These are phyloP conservation scores for Lasioglossum malachurum DNA, from an alignment of 2,888 invertebrate species.

Conservation along the genomic window DNA sequence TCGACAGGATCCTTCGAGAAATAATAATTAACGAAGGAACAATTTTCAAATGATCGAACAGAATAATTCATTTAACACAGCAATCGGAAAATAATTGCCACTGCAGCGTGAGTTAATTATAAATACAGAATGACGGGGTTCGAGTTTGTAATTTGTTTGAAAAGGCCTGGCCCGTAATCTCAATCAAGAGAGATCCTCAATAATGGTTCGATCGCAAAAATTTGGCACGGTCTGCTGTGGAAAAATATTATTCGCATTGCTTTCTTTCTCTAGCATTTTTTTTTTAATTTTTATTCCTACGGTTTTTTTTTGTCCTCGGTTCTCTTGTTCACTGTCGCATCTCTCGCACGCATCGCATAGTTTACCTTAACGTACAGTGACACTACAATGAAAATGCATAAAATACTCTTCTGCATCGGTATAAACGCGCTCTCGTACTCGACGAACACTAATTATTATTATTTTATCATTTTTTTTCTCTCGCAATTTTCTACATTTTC, in stretches of 20 bases:
- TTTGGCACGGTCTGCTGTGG: slow-evolving; percentile 79
- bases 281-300: slow-evolving; percentile 38
- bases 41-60: slow-evolving; percentile 33
- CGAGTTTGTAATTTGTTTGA: neutral
- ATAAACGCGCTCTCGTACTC: slow-evolving; percentile 57
- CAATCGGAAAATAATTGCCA: slow-evolving; percentile 41
- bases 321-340: slow-evolving; percentile 19
- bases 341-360: slow-evolving; percentile 23
- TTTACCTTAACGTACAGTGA: slow-evolving; percentile 60
- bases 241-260: slow-evolving; percentile 76
- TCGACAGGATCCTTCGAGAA: neutral
- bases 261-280: slow-evolving; percentile 19
- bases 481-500: neutral
- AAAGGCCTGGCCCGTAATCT: slow-evolving; percentile 7
- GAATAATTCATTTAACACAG: slow-evolving; percentile 61
- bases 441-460: slow-evolving; percentile 29
- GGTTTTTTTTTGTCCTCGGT: slow-evolving; percentile 33
- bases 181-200: slow-evolving; percentile 41
- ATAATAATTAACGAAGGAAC: neutral
- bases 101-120: slow-evolving; percentile 22
- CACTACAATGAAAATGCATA: slow-evolving; percentile 66
- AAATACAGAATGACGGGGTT: neutral
- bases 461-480: slow-evolving; percentile 7
- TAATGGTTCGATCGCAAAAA: slow-evolving; percentile 71
- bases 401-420: slow-evolving; percentile 63